Base-by-base conservation (phyloP, 2,113 vertebrate genomes). In the Hystrix brachyura region DNA sequence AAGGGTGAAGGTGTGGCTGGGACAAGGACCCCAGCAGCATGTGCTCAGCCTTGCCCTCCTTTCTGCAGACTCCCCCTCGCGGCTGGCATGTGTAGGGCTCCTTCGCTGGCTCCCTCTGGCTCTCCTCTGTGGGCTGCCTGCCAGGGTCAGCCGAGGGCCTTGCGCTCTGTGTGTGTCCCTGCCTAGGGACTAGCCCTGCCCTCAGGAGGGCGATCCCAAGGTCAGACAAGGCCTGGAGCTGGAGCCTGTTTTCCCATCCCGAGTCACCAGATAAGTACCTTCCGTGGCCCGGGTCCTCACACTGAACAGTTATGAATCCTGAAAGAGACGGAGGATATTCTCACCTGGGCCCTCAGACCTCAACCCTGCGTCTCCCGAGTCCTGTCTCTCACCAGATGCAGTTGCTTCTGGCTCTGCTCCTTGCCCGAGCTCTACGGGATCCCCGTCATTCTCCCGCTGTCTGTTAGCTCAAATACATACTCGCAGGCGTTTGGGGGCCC, bases 381-480 rank as follows among this genome's bases (percentile, higher is more conserved):
- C 59, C 62, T 7, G 12, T 38, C 79, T 21, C 13, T 53, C 5
- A 7, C 71, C n/a, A 19, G 13, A 17, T 9, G 9, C 1, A 5
- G 51, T 25, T 46, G 48, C 43, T 3, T 55, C 21, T 12, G 25
- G 5, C 29, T 14, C 55, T n/a, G 17, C 8, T 25, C 19, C 51
- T 11, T 19, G 23, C 2, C 0, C 17, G 1, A n/a, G 32, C 32
- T 25, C n/a, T 7, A 1, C 7, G 14, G 67, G 27, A 65, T 21
- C 62, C 18, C 91, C 7, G 1, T 13, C 87, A 25, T 10, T 2
- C 9, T 60, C n/a, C 46, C 32, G 34, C 34, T 7, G 27, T 21
- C 92, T 64, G 51, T 60, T 53, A 27, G 53, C 34, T 95, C 23
- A 67, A 82, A 59, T 12, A 32, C 9, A 4, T 60, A 59, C 11